Conservation (phyloP, 2,888 invertebrate species). For the Leptopilina myrica region DNA sequence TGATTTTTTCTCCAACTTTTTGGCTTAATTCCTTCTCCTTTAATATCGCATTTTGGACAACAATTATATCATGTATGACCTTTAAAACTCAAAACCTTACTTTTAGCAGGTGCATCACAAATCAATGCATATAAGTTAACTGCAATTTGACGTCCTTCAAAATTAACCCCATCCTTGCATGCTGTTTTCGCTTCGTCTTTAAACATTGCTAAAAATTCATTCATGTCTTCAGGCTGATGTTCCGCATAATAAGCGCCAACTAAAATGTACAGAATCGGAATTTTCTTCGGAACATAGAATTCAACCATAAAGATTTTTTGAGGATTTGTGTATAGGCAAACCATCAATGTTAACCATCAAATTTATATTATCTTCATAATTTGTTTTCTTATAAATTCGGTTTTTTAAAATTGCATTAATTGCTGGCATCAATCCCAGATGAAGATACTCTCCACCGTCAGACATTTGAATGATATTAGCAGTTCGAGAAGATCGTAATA, state of each 20-base stretch:
- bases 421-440: background rate
- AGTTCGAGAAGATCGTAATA: too few relatives aligned
- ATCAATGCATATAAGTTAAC: slow-evolving; percentile 34
- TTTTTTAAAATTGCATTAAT: background rate
- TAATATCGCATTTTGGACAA: too few relatives aligned
- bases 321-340: background rate
- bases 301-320: slow-evolving; percentile 1
- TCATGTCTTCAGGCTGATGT: slow-evolving; percentile 4
- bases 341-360: background rate
- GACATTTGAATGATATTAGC: too few relatives aligned
- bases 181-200: slow-evolving; percentile 31
- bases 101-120: slow-evolving; percentile 47
- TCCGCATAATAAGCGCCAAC: slow-evolving; percentile 4
- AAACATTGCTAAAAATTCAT: slow-evolving; percentile 45
- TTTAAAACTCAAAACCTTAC: too few relatives aligned
- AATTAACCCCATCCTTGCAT: too few relatives aligned
- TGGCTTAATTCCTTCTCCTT: too few relatives aligned
- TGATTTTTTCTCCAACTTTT: too few relatives aligned
- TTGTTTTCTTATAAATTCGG: background rate
- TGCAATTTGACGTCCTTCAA: too few relatives aligned
- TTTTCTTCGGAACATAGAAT: background rate
- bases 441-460: too few relatives aligned
- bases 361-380: background rate
- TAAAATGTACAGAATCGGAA: background rate
- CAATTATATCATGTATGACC: too few relatives aligned